Evolutionary conservation across 2,113 vertebrate genomes (phyloP), one percentile per base, ranked within the genome.

Genomic region (Columba janthina): DNA sequence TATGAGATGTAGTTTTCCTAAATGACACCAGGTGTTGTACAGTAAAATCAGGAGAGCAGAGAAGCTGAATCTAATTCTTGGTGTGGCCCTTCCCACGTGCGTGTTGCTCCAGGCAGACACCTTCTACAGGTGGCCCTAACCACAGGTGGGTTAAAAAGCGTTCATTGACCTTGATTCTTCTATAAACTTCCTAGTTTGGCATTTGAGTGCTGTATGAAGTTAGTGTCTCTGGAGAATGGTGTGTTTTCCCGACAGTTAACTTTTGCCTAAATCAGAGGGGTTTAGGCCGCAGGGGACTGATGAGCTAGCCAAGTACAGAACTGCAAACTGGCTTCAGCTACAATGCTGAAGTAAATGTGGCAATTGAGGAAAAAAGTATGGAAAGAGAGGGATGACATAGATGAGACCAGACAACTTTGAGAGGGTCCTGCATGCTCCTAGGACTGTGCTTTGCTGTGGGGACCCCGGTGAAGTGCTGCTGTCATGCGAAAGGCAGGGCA

Each of bases 391-490:
- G 60, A 22, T 0, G 0, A 57, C 10, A 4, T 1, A 38, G 32
- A 26, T 36, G 40, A 85, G 58, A 58, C 20, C 54, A 70, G 58
- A 28, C 15, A 38, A n/a, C 36, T 79, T 53, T 29, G 36, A 46
- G 31, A 57, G 18, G 12, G 32, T 46, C 46, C 84, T 50, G 32
- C 61, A 10, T 0, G 0, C n/a, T 44, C 12, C 40, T 8, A 5
- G 20, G 1, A 0, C n/a, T 42, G 32, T 32, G 34, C 62, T 57
- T 72, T 20, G 4, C 32, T 10, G 17, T 26, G 17, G 40, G 66
- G 62, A 15, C 12, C 29, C n/a, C 29, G 3, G 36, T 19, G 66
- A 77, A 28, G 22, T 2, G 16, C 31, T 69, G 14, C 40, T 64
- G 44, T 38, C 18, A 18, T 19, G 50, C 65, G 56, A 67, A 36